phyloP scores from a whole-genome alignment of 2,113 vertebrate genomes.

The Eurypyga helias region DNA sequence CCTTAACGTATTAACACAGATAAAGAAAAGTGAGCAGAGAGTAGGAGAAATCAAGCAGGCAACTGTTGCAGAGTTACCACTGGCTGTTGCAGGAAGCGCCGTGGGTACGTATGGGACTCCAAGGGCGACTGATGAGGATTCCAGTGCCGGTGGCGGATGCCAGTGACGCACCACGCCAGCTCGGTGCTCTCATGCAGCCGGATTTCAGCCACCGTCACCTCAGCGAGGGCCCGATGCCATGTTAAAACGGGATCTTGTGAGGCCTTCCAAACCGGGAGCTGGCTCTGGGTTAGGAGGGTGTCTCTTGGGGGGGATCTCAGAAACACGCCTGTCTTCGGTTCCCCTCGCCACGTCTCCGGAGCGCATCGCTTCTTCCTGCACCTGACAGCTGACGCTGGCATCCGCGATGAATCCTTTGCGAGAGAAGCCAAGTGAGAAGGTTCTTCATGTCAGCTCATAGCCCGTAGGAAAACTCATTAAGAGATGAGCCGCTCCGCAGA shows the following conservation, averaged over 20 bases:
- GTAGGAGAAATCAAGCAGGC: background rate
- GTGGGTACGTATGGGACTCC: too few species aligned
- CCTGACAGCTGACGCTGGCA: background rate
- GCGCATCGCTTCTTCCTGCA: background rate
- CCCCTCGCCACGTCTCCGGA: background rate
- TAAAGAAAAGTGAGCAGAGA: background rate
- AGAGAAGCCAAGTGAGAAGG: background rate
- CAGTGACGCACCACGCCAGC: too few species aligned
- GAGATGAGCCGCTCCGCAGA: background rate
- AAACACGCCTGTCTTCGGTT: rapidly evolving
- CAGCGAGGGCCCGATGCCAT: rapidly evolving
- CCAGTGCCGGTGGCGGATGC: too few species aligned
- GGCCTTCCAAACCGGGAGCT: background rate
- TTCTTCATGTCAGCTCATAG: background rate
- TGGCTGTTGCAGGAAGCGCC: rapidly evolving
- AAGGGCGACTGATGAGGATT: rapidly evolving
- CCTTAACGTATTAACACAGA: background rate
- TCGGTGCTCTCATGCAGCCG: rapidly evolving
- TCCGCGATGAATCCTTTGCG: background rate
- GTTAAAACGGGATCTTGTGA: rapidly evolving
- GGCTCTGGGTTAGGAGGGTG: background rate
- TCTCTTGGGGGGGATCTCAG: background rate
- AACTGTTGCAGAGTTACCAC: background rate
- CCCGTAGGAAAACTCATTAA: conserved; percentile 7
- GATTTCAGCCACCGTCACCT: background rate